Base-by-base conservation (phyloP, 2,113 vertebrate species). In the Paradisaea rubra region DNA sequence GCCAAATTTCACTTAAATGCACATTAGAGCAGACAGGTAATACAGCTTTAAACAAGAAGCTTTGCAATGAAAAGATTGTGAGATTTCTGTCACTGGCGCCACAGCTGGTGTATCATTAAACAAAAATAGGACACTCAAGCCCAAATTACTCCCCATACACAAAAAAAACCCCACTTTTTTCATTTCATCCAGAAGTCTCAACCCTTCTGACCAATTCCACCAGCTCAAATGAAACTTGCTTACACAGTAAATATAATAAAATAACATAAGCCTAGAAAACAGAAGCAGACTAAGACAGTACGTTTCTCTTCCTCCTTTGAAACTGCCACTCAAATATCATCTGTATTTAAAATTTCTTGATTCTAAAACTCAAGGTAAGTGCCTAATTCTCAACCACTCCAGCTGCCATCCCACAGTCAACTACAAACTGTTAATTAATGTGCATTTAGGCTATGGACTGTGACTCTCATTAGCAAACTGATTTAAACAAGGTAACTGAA, bases 221-320 rank as follows among this genome's bases (percentile, higher is more conserved):
- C 50, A 88, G 54, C 23, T 90, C 61, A 80, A 44, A 25, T 80
- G 66, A 89, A 78, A 74, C 28, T 90, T 89, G 77, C 95, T 95
- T 93, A 90, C 59, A 66, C 24, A 63, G 81, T 73, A 87, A 92
- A 79, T 30, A 24, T 2, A 72, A 65, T 27, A 86, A 91, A 71
- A 53, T 42, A 81, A 25, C 45, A 60, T 21, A 60, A 64, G 37
- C 73, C 66, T 64, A 72, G 31, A 76, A 95, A 95, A 93, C 77
- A 96, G 84, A 92, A 93, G 89, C 84, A 85, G 63, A 69, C 33
- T 52, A 71, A 91, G 79, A 77, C 54, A 90, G 61, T 56, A 68
- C 2, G 2, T 89, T 92, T 93, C 89, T 84, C 91, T 93, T 96
- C 91, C 94, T 93, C 65, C 84, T 91, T 45, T 72, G 53, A 79